Evolutionary conservation across 2,888 invertebrate species (phyloP).

Genomic region (Ormyrus labotus): DNA sequence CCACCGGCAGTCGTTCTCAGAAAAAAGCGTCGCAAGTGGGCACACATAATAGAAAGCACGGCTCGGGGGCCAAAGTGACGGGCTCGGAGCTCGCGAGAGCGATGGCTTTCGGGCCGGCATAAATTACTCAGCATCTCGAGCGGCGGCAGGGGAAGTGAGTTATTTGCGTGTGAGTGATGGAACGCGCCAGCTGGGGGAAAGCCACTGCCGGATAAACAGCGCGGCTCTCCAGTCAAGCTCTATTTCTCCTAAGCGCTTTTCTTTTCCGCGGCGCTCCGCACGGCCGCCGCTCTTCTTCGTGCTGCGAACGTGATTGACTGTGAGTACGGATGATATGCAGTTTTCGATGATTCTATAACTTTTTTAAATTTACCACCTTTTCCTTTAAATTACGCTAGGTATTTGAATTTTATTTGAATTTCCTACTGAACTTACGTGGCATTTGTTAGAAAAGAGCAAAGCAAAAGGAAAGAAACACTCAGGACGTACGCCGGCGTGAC

Average conservation of each 20-base stretch:
- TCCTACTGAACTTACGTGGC: not conserved
- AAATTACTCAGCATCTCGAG: constrained; percentile 69
- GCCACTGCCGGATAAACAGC: constrained; percentile 53
- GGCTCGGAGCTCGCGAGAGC: constrained; percentile 56
- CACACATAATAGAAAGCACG: no score
- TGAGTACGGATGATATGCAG: no score
- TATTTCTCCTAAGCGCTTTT: constrained; percentile 29
- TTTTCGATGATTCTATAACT: no score
- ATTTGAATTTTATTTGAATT: not conserved
- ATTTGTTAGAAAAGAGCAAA: constrained; percentile 10
- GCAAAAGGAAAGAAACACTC: constrained; percentile 46
- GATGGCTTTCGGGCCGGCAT: constrained; percentile 71
- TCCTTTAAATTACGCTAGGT: not conserved
- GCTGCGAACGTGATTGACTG: no score
- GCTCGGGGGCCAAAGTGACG: no score
- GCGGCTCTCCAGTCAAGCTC: not conserved
- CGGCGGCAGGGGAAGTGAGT: constrained; percentile 71
- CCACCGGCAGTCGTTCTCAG: no score
- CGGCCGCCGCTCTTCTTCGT: no score
- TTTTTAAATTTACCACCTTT: not conserved
- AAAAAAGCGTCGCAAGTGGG: no score
- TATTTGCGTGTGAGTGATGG: constrained; percentile 76
- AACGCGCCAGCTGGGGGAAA: constrained; percentile 73
- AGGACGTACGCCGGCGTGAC: not conserved
- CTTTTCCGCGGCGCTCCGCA: not conserved